These are phyloP conservation scores for Phrynosoma blainvillii DNA, from an alignment of 2,113 vertebrate genomes.

Conservation along the genomic window DNA sequence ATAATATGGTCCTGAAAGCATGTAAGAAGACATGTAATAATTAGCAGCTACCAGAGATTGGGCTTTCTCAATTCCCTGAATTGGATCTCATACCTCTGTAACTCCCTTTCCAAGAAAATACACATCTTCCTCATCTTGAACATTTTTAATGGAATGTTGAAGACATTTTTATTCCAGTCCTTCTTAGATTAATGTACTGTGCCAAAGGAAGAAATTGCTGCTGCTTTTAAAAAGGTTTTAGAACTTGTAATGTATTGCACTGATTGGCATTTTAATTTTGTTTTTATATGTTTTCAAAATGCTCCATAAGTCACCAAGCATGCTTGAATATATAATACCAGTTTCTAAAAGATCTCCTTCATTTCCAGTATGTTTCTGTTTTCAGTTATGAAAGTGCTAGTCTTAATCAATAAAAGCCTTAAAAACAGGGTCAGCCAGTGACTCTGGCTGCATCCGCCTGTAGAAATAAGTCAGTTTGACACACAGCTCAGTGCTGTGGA, in stretches of 20 bases:
- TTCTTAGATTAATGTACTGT: not conserved
- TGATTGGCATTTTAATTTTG: not conserved
- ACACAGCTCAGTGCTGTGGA: too few species aligned
- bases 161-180: not conserved
- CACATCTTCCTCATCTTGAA: not conserved
- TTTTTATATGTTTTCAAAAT: not conserved
- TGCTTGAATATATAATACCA: too few species aligned
- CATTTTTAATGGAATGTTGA: not conserved
- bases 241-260: not conserved
- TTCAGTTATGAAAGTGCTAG: too few species aligned
- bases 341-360: too few species aligned
- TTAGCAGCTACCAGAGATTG: not conserved
- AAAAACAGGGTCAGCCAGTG: too few species aligned
- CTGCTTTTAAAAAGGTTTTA: not conserved
- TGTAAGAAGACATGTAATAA: not conserved
- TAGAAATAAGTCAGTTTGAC: too few species aligned
- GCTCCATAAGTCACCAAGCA: too few species aligned
- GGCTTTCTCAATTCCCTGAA: too few species aligned
- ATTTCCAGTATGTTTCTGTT: too few species aligned
- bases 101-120: too few species aligned
- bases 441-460: too few species aligned
- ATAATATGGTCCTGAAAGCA: not conserved
- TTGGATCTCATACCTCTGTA: not conserved
- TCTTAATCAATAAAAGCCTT: too few species aligned
- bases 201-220: not conserved